Percentiles rank a stretch among this genome's conserved stretches.
Evolutionary conservation across 2,888 invertebrate genomes (phyloP).

Genomic region (Limnephilus auricula): DNA sequence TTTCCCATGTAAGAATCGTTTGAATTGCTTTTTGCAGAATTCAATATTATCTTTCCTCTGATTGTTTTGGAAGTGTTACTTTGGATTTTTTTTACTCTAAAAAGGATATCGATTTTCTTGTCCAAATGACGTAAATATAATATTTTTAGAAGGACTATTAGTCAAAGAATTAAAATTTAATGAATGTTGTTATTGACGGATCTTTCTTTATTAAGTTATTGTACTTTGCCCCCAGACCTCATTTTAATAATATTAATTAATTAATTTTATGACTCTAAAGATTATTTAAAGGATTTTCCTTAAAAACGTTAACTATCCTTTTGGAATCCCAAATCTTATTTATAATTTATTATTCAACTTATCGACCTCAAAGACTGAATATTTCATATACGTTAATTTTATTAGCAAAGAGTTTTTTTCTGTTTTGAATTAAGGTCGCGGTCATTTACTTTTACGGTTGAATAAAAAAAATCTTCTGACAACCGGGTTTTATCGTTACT

Average conservation of each 20-base stretch:
- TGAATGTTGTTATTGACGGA: too few species aligned
- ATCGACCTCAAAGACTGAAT: not conserved
- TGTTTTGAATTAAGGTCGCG: not conserved
- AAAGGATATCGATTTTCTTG: too few species aligned
- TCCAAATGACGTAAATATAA: not conserved
- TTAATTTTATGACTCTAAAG: not conserved
- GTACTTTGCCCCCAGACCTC: not conserved
- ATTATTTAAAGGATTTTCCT: not conserved
- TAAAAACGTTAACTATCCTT: not conserved
- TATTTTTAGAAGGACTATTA: too few species aligned
- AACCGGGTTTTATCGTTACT: not conserved
- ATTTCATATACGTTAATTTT: not conserved
- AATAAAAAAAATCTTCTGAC: not conserved
- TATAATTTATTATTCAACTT: too few species aligned
- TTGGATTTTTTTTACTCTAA: not conserved
- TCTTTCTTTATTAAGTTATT: too few species aligned
- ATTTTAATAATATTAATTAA: not conserved
- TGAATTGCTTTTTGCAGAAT: not conserved
- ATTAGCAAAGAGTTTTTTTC: not conserved
- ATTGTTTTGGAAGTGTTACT: not conserved
- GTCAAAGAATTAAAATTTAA: too few species aligned
- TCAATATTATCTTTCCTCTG: not conserved
- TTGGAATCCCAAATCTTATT: not conserved
- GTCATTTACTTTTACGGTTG: not conserved
- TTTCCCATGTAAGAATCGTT: not conserved